Evolutionary conservation across 2,888 invertebrate species (phyloP).

Genomic region (Sycophila texana): DNA sequence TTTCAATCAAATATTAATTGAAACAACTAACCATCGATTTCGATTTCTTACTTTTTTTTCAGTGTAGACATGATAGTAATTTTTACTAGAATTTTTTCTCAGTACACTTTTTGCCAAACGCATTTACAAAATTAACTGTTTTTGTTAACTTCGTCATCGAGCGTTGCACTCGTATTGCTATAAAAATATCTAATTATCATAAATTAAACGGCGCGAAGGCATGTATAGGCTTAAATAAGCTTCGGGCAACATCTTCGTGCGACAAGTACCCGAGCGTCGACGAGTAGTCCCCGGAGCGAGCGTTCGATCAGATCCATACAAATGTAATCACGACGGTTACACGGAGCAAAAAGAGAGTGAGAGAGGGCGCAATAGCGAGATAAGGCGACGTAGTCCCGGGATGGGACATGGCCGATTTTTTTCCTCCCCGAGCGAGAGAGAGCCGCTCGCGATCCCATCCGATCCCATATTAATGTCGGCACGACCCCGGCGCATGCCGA

Average conservation of each 20-base stretch:
- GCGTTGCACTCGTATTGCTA: background rate
- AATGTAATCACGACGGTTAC: constrained; percentile 68
- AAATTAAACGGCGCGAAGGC: background rate
- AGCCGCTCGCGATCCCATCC: constrained; percentile 53
- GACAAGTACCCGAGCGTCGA: background rate
- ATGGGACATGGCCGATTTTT: constrained; percentile 15
- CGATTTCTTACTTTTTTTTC: no score
- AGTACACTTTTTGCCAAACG: no score
- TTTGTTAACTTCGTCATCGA: no score
- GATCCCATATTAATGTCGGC: constrained; percentile 64
- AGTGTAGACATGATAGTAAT: no score
- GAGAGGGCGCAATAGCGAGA: constrained; percentile 5
- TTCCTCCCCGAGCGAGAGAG: background rate
- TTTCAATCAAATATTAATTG: no score
- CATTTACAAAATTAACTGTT: no score
- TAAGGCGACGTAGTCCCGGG: constrained; percentile 6
- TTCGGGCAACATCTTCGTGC: constrained; percentile 12
- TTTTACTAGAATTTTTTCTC: no score
- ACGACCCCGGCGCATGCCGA: constrained; percentile 58
- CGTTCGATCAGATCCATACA: constrained; percentile 68
- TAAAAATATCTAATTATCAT: background rate
- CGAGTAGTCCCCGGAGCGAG: constrained; percentile 18
- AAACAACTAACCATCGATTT: no score
- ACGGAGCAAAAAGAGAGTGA: constrained; percentile 37
- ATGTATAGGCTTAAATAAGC: constrained; percentile 23